Base-by-base conservation (phyloP, 2,113 vertebrate species). In the Phainopepla nitens region DNA sequence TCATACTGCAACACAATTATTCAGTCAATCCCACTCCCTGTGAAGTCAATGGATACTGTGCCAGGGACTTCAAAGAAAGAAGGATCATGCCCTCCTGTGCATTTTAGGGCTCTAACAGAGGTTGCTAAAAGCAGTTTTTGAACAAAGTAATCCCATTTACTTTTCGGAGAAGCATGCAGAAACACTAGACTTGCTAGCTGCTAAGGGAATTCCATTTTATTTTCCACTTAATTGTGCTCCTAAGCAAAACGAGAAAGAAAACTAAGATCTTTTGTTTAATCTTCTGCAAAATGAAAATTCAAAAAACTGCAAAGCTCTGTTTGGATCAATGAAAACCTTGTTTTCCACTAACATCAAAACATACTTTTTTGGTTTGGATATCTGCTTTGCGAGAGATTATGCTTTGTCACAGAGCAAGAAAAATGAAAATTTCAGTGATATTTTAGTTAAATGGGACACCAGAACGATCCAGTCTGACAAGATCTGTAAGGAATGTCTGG, bases 121-220 rank as follows among this genome's bases (percentile, higher is more conserved):
- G 81, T 89, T 95, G 82, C 87, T 94, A 95, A 97, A 97, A 93
- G 93, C 89, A 91, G 91, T 84, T 96, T 96, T 97, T 93, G 91
- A 93, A 84, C 78, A 94, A 89, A 95, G 84, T 96, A 97, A 96
- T 96, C 93, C 96, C 49, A 93, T 97, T 96, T 94, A 84, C 86
- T 91, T 95, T 84, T 76, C 91, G 84, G 89, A 89, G 83, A 50
- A 91, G 80, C 89, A 56, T 92, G 73, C 53, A 92, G 81, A 90
- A 95, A 93, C 83, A 64, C 73, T 91, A 79, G 69, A 61, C 83
- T 87, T 94, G 75, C 91, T 93, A 87, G 61, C 83, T 95, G 65
- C 72, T 87, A n/a, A 87, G 94, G 87, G 91, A 96, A 96, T 87
- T 84, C 69, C 36, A 4, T 14, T 71, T 77, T 53, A 41, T 82